Percentiles rank a stretch among this genome's conserved stretches.
Evolutionary conservation across 2,797 vertebrate species (phyloP).

Genomic region (Onychomys torridus): DNA sequence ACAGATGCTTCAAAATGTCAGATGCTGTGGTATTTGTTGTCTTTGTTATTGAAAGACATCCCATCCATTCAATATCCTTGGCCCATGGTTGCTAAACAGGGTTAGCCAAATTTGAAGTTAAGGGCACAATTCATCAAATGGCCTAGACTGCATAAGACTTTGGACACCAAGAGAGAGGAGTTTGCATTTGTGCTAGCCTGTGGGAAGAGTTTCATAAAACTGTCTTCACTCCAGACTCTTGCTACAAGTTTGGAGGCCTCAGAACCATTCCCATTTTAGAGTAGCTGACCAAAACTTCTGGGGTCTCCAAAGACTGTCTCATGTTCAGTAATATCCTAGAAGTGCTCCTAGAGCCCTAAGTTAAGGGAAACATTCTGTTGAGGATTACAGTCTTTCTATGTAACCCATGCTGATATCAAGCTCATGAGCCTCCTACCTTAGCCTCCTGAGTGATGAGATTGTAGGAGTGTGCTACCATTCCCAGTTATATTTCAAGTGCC

Average conservation of each 20-base stretch:
- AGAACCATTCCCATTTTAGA: neutral
- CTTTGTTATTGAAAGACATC: neutral
- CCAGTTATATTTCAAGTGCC: neutral
- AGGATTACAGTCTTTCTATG: neutral
- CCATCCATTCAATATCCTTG: neutral
- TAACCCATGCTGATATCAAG: neutral
- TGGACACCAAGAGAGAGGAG: neutral
- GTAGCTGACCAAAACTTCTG: neutral
- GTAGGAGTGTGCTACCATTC: neutral
- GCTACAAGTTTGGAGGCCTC: neutral
- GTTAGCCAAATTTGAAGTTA: slow-evolving; percentile 4
- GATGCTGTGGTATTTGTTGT: neutral
- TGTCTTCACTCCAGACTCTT: neutral
- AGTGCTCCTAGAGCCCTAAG: neutral
- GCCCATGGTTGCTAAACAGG: neutral
- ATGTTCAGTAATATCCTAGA: neutral
- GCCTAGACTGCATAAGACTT: neutral
- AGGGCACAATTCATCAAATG: neutral
- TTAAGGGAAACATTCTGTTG: neutral
- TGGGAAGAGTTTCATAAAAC: neutral
- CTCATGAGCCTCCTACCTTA: neutral
- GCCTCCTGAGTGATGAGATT: neutral
- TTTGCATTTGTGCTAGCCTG: neutral
- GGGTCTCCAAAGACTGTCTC: neutral
- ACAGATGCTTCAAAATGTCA: neutral